Base-by-base conservation (phyloP, 2,888 invertebrate genomes). In the Leucozona laternaria region DNA sequence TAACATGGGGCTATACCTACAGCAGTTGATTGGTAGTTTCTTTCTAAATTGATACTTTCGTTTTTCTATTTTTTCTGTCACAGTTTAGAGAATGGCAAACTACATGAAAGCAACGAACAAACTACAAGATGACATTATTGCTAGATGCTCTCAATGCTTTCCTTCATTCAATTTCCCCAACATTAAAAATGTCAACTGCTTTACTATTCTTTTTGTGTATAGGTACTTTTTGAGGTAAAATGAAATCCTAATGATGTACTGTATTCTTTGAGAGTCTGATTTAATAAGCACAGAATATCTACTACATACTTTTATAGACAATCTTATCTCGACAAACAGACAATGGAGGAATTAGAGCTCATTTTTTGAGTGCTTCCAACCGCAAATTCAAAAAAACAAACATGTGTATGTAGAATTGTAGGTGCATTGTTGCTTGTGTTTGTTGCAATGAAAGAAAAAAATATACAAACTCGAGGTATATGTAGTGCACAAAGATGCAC, bases 241-340 rank as follows among this genome's bases (percentile, higher is more conserved):
- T 43, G 55, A 83, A 68, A 68, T 78, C 68, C 68, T 83, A 78
- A 83, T 83, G 73, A 83, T 60, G 82, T 79, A 73, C 68, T 53
- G 55, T 78, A 78, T 79, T 72, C 82, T 79, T 82, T 17, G 55
- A 73, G 60, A 73, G 73, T n/a, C 72, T 78, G 82, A 78, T 83
- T 83, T 78, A 34, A 43, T 43, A 25, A 31, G 22, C 40, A 62
- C 25, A 25, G 15, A 62, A 43, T n/a, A n/a, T n/a, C n/a, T n/a
- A n/a, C n/a, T n/a, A n/a, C n/a, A n/a, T 25, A 15, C n/a, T 53
- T 22, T 25, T 22, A 31, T 3, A 58, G 34, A 34, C 34, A 58
- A 58, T 58, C 34, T 20, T 58, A 37, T 34, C 20, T 37, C 34
- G 11, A 20, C 58, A 37, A 58, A 58, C 20, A 37, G 58, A 58